Evolutionary conservation across 2,888 invertebrate genomes (phyloP), one percentile per base, ranked within the genome.

Genomic region (Resseliella maxima): DNA sequence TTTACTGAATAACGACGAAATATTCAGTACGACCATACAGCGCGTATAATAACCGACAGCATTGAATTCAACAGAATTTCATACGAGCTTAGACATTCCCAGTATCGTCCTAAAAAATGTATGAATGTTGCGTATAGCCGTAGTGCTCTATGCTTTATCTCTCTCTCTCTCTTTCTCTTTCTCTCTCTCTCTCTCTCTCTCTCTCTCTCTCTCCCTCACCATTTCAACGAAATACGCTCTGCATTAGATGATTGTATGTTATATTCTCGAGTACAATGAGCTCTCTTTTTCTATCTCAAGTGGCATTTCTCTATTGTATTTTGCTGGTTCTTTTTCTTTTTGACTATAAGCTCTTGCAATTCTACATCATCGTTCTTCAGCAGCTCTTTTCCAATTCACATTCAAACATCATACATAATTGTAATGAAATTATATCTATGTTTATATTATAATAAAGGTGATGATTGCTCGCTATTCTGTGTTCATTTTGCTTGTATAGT

Each of bases 331-430:
- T n/a, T n/a, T n/a, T n/a, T n/a, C n/a, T n/a, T n/a, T n/a, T n/a
- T n/a, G n/a, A n/a, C n/a, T n/a, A n/a, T n/a, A 31, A 72, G 72
- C 31, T 72, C 46, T 50, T 18, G 50, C 18, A 18, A 2, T 15
- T 50, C 31, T 31, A 15, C 27, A 18, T 35, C 15, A 15, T 31
- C 1, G 31, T 31, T 72, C 72, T 72, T 10, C 72, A 72, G 72
- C 31, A 72, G 72, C 31, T 72, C n/a, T 72, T n/a, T n/a, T 31
- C 72, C 8, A 38, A 38, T 38, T 83, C 83, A 83, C 83, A 83
- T 36, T 83, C 83, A 83, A 72, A 72, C 72, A 72, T 72, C 83
- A 83, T 83, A 38, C 83, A 83, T 83, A 36, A 83, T 83, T 38
- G 38, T 83, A 83, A 83, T 83, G 83, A 83, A 83, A 83, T 83